Conservation (phyloP, 1,140 invertebrate genomes). For the Hycleus phaleratus region DNA sequence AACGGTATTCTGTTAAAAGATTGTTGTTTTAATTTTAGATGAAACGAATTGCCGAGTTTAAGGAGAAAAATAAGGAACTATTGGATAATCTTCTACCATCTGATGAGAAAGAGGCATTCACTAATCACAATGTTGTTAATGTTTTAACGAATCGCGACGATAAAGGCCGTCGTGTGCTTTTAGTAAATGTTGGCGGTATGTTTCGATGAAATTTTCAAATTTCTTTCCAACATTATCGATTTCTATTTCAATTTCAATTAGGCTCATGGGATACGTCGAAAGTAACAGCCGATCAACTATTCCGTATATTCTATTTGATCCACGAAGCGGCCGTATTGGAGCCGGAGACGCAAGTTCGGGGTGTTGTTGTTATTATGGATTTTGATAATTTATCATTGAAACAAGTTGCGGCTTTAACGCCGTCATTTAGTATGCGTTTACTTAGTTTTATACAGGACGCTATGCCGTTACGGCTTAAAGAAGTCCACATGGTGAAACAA, state of each 20-base stretch:
- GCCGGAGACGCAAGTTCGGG: slow-evolving; percentile 63
- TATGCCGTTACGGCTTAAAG: slow-evolving; percentile 80
- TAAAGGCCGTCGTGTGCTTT: slow-evolving; percentile 31
- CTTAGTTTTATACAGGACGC: slow-evolving; percentile 78
- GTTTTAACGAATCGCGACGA: slow-evolving; percentile 39
- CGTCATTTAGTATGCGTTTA: slow-evolving; percentile 63
- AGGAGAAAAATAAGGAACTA: slow-evolving; percentile 55
- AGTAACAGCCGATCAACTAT: slow-evolving; percentile 63
- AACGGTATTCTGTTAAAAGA: no score
- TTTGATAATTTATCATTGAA: slow-evolving; percentile 66
- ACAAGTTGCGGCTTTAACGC: slow-evolving; percentile 61
- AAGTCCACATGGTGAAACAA: slow-evolving; percentile 85
- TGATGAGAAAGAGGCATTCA: slow-evolving; percentile 56
- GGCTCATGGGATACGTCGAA: slow-evolving; percentile 65
- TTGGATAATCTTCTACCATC: slow-evolving; percentile 55
- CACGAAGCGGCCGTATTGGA: slow-evolving; percentile 66
- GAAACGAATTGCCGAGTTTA: slow-evolving; percentile 65
- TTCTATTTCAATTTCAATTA: slow-evolving; percentile 22
- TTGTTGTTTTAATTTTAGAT: slow-evolving; percentile 49
- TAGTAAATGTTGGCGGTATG: slow-evolving; percentile 33
- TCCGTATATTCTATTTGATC: slow-evolving; percentile 69
- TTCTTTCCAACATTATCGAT: background rate
- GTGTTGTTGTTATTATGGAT: slow-evolving; percentile 72
- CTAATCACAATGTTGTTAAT: slow-evolving; percentile 64
- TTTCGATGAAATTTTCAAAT: background rate